These are phyloP conservation scores for Cyanoliseus patagonus DNA, from an alignment of 2,113 vertebrate genomes.

Conservation along the genomic window DNA sequence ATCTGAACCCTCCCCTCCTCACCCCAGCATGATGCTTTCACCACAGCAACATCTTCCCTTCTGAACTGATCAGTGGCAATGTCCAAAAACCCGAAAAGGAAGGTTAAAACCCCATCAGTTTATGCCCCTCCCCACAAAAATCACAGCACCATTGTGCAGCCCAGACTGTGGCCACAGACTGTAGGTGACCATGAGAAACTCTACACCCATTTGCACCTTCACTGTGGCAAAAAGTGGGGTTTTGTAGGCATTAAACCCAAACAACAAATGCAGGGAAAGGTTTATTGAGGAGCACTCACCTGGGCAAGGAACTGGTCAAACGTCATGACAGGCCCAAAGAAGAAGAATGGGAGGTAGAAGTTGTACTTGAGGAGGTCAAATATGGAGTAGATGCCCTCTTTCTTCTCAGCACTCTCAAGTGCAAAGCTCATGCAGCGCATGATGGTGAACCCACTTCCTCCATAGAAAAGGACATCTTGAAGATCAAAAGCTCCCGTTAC, in stretches of 20 bases:
- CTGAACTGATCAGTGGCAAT: background rate
- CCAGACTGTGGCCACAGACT: background rate
- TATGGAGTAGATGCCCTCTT: slow-evolving; percentile 86
- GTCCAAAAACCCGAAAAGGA: background rate
- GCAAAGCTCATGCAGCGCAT: slow-evolving; percentile 95
- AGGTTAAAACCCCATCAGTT: background rate
- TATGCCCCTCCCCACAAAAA: background rate
- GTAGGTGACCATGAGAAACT: background rate
- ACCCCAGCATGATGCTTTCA: background rate
- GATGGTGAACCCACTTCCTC: slow-evolving; percentile 89
- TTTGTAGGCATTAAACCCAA: background rate
- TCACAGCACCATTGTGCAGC: background rate
- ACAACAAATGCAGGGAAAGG: fast-evolving
- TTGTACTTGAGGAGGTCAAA: slow-evolving; percentile 96
- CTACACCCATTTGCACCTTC: background rate
- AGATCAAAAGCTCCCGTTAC: slow-evolving; percentile 87
- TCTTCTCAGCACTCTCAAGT: slow-evolving; percentile 85
- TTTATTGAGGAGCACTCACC: slow-evolving; percentile 64
- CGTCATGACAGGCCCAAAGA: slow-evolving; percentile 95
- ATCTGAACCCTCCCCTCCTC: background rate
- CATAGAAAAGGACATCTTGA: slow-evolving; percentile 90
- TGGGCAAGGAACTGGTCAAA: slow-evolving; percentile 91
- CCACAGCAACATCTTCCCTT: background rate
- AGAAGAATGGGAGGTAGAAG: slow-evolving; percentile 99
- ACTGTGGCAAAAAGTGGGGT: fast-evolving